These are phyloP conservation scores for Meloidogyne hapla DNA, from an alignment of 1,140 invertebrate genomes.

Conservation along the genomic window DNA sequence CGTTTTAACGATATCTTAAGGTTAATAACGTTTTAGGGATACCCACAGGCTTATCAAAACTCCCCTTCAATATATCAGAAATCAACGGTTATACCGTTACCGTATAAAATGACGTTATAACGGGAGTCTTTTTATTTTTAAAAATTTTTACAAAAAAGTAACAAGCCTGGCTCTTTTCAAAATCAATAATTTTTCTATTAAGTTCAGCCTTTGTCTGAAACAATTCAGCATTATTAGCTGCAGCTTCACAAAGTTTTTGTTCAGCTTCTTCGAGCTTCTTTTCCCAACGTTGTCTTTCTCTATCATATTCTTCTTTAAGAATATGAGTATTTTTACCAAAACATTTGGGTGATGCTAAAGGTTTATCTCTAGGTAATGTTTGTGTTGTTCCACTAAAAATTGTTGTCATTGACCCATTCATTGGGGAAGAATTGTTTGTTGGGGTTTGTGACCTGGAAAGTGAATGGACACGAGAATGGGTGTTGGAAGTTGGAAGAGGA, in stretches of 20 bases:
- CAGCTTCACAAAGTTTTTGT: constrained; percentile 47
- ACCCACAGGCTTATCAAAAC: too few species aligned
- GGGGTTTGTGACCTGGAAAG: constrained; percentile 17
- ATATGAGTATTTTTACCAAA: constrained; percentile 43
- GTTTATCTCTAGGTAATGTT: constrained; percentile 24
- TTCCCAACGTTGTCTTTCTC: constrained; percentile 54
- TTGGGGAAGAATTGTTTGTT: constrained; percentile 10
- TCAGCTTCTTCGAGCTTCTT: constrained; percentile 58
- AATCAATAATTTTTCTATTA: constrained; percentile 62
- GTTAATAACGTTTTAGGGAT: too few species aligned
- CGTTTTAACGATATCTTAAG: too few species aligned
- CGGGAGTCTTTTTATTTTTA: too few species aligned
- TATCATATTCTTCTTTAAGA: constrained; percentile 53
- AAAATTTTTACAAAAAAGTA: background rate
- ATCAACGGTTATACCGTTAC: too few species aligned
- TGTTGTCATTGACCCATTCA: constrained; percentile 25
- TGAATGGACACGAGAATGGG: constrained; percentile 6
- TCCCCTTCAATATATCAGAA: too few species aligned
- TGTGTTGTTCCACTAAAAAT: constrained; percentile 5
- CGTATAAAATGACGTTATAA: too few species aligned
- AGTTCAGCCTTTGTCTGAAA: constrained; percentile 61
- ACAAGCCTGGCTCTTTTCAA: constrained; percentile 60
- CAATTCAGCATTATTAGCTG: constrained; percentile 54
- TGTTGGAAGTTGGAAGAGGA: constrained; percentile 1
- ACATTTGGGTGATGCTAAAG: constrained; percentile 35